These are phyloP conservation scores for Oreochromis grahami DNA, from an alignment of 2,797 vertebrate species.

Conservation along the genomic window DNA sequence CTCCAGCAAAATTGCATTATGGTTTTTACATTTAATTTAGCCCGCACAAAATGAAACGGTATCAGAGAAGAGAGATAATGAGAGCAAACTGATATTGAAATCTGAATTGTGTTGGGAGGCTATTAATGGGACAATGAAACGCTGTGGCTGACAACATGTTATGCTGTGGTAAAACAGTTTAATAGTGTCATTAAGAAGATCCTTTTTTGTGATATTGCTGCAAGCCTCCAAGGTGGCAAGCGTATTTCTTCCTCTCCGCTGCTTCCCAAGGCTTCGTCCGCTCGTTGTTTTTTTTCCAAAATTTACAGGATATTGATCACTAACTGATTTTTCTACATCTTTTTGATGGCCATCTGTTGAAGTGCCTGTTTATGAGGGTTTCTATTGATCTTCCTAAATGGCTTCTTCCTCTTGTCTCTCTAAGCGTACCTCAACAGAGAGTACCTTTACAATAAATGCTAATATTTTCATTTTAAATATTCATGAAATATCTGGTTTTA, in stretches of 20 bases:
- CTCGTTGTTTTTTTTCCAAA: slow-evolving; percentile 2
- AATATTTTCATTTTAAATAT: slow-evolving; percentile 32
- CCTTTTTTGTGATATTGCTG: slow-evolving; percentile 26
- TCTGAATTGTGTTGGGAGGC: slow-evolving; percentile 60
- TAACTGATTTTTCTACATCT: slow-evolving; percentile 36
- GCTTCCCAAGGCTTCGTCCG: neutral
- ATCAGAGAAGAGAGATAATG: slow-evolving; percentile 71
- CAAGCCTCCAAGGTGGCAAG: slow-evolving; percentile 23
- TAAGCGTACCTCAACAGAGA: neutral
- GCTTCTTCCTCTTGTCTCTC: slow-evolving; percentile 10
- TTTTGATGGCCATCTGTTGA: slow-evolving; percentile 46
- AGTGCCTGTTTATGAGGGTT: slow-evolving; percentile 50
- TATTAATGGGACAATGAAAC: slow-evolving; percentile 70
- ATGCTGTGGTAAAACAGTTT: slow-evolving; percentile 54
- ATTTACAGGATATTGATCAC: slow-evolving; percentile 51
- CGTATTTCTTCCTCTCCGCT: neutral
- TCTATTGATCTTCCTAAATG: slow-evolving; percentile 42
- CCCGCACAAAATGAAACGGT: slow-evolving; percentile 66
- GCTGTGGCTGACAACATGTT: slow-evolving; percentile 52
- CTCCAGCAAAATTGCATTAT: slow-evolving; percentile 70
- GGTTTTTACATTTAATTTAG: slow-evolving; percentile 76
- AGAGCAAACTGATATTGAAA: slow-evolving; percentile 69
- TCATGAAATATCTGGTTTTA: slow-evolving; percentile 23
- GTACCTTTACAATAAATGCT: slow-evolving; percentile 5
- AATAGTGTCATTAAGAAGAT: slow-evolving; percentile 56